Percentiles rank a stretch among this genome's conserved stretches.
These are phyloP conservation scores for Stramonita haemastoma DNA, from an alignment of 2,888 invertebrate species.

Conservation along the genomic window DNA sequence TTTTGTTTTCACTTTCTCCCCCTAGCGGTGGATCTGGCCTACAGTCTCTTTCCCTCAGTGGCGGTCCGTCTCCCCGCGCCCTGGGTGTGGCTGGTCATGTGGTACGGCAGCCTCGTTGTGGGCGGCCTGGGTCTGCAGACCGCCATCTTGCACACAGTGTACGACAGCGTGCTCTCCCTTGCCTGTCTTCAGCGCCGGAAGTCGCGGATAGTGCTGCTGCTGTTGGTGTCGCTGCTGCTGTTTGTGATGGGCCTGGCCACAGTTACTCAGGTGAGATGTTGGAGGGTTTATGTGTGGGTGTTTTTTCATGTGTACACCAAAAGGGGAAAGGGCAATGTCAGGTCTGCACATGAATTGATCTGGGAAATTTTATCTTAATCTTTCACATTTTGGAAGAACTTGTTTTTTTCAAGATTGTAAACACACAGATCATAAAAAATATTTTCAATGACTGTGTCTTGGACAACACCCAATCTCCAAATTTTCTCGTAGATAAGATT, in stretches of 20 bases:
- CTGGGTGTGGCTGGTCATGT: constrained; percentile 57
- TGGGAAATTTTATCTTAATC: too few relatives aligned
- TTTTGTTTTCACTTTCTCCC: background rate
- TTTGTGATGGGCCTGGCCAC: constrained; percentile 47
- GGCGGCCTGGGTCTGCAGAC: constrained; percentile 59
- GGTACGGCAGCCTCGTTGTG: constrained; percentile 57
- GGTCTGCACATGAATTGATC: background rate
- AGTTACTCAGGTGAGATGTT: constrained; percentile 47
- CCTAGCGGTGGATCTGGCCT: constrained; percentile 64
- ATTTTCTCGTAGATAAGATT: too few relatives aligned
- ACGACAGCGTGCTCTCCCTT: constrained; percentile 53
- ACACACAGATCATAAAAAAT: too few relatives aligned
- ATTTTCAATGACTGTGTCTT: too few relatives aligned
- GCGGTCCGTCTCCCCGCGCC: constrained; percentile 58
- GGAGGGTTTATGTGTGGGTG: constrained; percentile 10
- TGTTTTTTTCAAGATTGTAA: too few relatives aligned
- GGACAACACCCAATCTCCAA: too few relatives aligned
- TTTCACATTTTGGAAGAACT: too few relatives aligned
- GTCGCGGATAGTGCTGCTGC: constrained; percentile 41
- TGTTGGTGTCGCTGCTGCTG: constrained; percentile 43
- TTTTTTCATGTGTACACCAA: too few relatives aligned
- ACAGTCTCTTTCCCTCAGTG: constrained; percentile 61
- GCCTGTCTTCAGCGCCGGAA: constrained; percentile 40
- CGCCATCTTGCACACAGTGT: constrained; percentile 55
- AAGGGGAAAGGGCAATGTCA: too few relatives aligned